phyloP scores from a whole-genome alignment of 2,888 invertebrate genomes.

The Drosophila multiciliata region DNA sequence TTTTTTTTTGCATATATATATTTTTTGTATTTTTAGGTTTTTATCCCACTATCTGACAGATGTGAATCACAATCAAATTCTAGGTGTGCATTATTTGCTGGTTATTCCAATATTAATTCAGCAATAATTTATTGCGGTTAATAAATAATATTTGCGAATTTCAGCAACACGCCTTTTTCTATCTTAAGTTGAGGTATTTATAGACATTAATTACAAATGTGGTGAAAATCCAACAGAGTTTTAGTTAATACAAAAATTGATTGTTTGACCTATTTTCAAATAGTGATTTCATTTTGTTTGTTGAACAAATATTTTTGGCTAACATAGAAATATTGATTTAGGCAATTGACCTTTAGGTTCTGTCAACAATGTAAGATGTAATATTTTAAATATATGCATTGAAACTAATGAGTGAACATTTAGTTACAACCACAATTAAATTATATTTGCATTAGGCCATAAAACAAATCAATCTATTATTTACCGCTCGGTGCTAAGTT shows the following conservation, averaged over 20 bases:
- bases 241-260: slow-evolving; percentile 1
- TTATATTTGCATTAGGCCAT: slow-evolving; percentile 4
- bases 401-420: slow-evolving; percentile 8
- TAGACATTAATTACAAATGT: slow-evolving; percentile 20
- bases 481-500: neutral
- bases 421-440: neutral
- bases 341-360: slow-evolving; percentile 25
- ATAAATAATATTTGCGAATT: slow-evolving; percentile 11
- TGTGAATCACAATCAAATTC: slow-evolving; percentile 1
- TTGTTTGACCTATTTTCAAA: slow-evolving; percentile 8
- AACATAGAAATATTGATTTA: slow-evolving; percentile 1
- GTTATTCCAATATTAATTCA: slow-evolving; percentile 20
- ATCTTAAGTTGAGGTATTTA: neutral
- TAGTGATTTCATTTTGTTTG: slow-evolving; percentile 1
- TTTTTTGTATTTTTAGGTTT: neutral
- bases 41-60: neutral
- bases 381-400: slow-evolving; percentile 7
- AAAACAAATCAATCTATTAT: neutral
- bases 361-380: neutral
- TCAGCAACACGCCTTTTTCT: slow-evolving; percentile 7
- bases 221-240: neutral
- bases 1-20: neutral
- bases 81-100: neutral
- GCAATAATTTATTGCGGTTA: slow-evolving; percentile 1
- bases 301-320: slow-evolving; percentile 5